Conservation (phyloP, 2,113 vertebrate species). For the Leptobrachium leishanense region DNA sequence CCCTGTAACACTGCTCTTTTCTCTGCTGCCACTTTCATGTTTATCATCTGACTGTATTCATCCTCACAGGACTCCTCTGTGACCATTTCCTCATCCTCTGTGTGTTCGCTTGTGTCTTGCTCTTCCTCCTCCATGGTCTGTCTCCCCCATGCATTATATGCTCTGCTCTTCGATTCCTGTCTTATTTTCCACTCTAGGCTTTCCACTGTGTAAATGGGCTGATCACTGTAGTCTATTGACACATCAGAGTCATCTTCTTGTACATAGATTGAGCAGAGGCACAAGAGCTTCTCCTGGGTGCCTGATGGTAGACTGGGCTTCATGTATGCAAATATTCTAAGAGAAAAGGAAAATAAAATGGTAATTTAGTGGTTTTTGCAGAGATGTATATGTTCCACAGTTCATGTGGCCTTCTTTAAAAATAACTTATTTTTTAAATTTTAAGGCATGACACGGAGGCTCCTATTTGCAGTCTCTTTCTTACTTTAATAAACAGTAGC, state of each 20-base stretch:
- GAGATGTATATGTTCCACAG: no score
- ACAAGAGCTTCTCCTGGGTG: slow-evolving; percentile 78
- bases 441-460: no score
- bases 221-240: slow-evolving; percentile 55
- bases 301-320: slow-evolving; percentile 75
- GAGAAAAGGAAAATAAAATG: background rate
- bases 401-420: no score
- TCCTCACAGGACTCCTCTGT: slow-evolving; percentile 54
- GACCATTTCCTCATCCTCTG: slow-evolving; percentile 64
- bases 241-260: slow-evolving; percentile 62
- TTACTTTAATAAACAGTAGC: no score
- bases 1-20: slow-evolving; percentile 75
- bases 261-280: slow-evolving; percentile 87
- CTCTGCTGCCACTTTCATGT: slow-evolving; percentile 64
- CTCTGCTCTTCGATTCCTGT: slow-evolving; percentile 55
- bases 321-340: slow-evolving; percentile 84
- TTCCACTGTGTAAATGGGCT: slow-evolving; percentile 85
- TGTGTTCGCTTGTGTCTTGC: slow-evolving; percentile 1
- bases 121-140: slow-evolving; percentile 28
- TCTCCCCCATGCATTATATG: slow-evolving; percentile 36
- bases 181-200: slow-evolving; percentile 74
- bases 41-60: slow-evolving; percentile 62
- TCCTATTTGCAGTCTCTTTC: no score
- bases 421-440: no score
- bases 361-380: no score